These are phyloP conservation scores for Ctenochaetus hawaiiensis DNA, from an alignment of 2,797 vertebrate species.

Conservation along the genomic window DNA sequence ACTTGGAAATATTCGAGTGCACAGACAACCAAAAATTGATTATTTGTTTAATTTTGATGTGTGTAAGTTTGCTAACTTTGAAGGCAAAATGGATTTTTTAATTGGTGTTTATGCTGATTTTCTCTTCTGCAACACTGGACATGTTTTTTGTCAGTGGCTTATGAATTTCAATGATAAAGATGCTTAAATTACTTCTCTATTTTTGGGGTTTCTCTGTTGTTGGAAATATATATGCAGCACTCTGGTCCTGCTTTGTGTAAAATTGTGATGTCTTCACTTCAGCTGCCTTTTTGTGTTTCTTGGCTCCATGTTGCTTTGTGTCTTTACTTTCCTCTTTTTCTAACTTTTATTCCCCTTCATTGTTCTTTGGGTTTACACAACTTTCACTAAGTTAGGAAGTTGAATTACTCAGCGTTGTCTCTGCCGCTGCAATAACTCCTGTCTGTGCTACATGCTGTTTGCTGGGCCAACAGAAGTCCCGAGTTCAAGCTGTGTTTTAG, in stretches of 20 bases:
- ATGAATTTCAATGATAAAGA: background rate
- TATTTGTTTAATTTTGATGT: background rate
- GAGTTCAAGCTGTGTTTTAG: too few species aligned
- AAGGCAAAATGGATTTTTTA: background rate
- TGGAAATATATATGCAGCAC: background rate
- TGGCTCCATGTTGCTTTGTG: background rate
- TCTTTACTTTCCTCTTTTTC: background rate
- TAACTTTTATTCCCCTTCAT: too few species aligned
- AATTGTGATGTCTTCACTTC: too few species aligned
- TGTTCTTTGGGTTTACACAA: too few species aligned
- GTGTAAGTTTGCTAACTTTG: background rate
- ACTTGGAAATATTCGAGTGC: background rate
- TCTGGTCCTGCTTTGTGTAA: background rate
- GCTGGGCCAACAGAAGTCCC: too few species aligned
- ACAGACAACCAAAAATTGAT: background rate
- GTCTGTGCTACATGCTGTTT: too few species aligned
- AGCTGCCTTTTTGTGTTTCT: too few species aligned
- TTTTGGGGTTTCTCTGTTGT: constrained; percentile 3
- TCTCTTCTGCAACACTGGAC: too few species aligned
- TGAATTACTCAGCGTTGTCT: too few species aligned
- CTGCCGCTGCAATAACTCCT: too few species aligned
- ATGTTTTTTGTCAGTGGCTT: background rate
- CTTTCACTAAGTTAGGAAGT: too few species aligned
- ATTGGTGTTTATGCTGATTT: background rate
- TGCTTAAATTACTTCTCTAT: constrained; percentile 2